Evolutionary conservation across 2,888 invertebrate genomes (phyloP).

Genomic region (Tenthredo distinguenda): DNA sequence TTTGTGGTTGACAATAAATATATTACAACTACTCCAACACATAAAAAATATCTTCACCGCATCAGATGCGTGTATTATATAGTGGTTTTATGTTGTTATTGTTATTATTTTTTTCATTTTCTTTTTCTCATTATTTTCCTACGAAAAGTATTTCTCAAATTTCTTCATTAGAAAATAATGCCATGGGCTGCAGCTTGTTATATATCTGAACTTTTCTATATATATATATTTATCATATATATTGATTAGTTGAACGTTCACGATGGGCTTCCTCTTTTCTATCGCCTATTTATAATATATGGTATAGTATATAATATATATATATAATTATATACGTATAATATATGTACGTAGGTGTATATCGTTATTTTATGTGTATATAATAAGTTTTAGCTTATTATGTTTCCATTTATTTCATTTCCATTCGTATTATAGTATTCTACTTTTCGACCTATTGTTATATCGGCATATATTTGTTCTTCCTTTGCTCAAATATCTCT

Average conservation of each 20-base stretch:
- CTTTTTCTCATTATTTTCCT: conserved; percentile 49
- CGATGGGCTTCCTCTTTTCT: conserved; percentile 39
- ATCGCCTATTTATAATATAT: neutral
- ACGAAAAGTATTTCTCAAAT: conserved; percentile 46
- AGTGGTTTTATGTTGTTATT: neutral
- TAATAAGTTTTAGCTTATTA: conserved; percentile 59
- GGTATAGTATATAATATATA: conserved; percentile 1
- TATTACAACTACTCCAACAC: conserved; percentile 33
- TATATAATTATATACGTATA: conserved; percentile 3
- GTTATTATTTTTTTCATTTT: conserved; percentile 14
- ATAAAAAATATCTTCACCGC: conserved; percentile 68
- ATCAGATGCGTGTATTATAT: conserved; percentile 67
- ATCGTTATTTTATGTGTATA: conserved; percentile 8
- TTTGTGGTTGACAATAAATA: conserved; percentile 28
- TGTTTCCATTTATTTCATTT: conserved; percentile 72
- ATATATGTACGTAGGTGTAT: neutral
- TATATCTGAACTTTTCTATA: conserved; percentile 68
- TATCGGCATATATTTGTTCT: neutral
- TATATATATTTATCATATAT: conserved; percentile 24
- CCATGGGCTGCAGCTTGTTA: conserved; percentile 60
- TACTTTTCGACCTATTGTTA: neutral
- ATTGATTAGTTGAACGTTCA: conserved; percentile 52
- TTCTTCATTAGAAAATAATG: conserved; percentile 66
- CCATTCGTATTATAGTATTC: conserved; percentile 10
- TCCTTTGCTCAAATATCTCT: neutral